phyloP scores from a whole-genome alignment of 23 tunicate genomes.

The Ciona savignyi region DNA sequence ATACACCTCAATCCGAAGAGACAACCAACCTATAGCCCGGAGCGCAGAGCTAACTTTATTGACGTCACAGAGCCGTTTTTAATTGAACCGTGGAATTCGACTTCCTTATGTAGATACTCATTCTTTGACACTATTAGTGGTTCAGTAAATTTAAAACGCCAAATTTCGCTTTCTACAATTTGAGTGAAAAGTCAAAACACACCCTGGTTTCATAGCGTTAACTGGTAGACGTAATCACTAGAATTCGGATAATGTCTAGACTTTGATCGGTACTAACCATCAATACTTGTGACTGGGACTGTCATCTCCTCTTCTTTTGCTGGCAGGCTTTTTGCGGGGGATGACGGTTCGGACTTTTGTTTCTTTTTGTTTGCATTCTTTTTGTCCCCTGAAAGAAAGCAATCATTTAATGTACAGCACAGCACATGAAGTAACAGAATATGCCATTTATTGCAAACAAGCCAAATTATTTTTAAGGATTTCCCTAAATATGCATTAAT shows the following conservation, averaged over 20 bases:
- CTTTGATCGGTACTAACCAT: constrained; percentile 6
- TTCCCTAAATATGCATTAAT: too few species aligned
- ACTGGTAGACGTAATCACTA: neutral
- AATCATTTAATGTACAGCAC: too few species aligned
- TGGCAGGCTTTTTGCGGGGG: neutral
- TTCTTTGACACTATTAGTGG: neutral
- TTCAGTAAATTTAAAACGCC: neutral
- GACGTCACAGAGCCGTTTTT: neutral
- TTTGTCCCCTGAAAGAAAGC: constrained; percentile 8
- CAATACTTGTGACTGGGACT: constrained; percentile 5
- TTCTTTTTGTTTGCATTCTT: constrained; percentile 5
- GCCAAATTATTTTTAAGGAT: too few species aligned
- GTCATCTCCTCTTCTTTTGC: neutral
- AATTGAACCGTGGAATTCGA: neutral
- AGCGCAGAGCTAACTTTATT: neutral
- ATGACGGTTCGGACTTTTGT: constrained; percentile 1
- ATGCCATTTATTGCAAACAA: too few species aligned
- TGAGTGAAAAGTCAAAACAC: neutral
- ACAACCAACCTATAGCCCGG: too few species aligned
- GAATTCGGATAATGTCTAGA: neutral
- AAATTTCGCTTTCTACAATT: too few species aligned
- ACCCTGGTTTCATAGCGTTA: neutral
- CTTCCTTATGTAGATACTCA: neutral
- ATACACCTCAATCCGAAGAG: too few species aligned
- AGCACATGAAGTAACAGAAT: too few species aligned